These are phyloP conservation scores for Paguma larvata DNA, from an alignment of 2,797 vertebrate species.

Conservation along the genomic window DNA sequence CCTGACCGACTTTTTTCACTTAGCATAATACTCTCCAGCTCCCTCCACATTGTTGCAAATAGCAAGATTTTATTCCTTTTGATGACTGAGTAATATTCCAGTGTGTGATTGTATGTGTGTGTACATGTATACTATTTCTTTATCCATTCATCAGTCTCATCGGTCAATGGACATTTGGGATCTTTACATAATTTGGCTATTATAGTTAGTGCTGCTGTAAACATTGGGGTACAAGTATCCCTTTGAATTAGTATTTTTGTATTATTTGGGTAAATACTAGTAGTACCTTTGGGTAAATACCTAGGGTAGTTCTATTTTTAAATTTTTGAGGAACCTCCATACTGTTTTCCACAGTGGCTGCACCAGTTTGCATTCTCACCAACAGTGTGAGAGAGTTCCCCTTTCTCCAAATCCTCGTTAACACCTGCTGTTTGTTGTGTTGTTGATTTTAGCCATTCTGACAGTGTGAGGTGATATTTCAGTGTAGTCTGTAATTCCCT, in stretches of 20 bases:
- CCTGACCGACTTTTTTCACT: not conserved
- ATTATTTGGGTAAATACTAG: not conserved
- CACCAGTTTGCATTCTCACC: not conserved
- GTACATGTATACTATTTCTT: not conserved
- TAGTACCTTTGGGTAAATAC: not conserved
- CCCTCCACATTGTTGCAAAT: not conserved
- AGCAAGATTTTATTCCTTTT: not conserved
- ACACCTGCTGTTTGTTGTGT: not conserved
- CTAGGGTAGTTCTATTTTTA: not conserved
- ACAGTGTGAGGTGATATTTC: not conserved
- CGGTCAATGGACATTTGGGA: not conserved
- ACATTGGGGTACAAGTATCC: not conserved
- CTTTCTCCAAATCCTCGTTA: not conserved
- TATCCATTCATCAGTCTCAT: not conserved
- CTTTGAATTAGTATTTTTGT: not conserved
- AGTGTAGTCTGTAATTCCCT: not conserved
- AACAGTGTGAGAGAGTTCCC: not conserved
- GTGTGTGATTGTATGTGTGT: not conserved
- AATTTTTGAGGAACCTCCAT: not conserved
- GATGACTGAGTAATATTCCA: not conserved
- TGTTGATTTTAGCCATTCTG: not conserved
- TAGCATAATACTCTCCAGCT: not conserved
- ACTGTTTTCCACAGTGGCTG: not conserved
- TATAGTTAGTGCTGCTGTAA: not conserved
- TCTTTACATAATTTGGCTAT: not conserved